Conservation (phyloP, 2,888 invertebrate genomes). For the Anthophora plumipes region DNA sequence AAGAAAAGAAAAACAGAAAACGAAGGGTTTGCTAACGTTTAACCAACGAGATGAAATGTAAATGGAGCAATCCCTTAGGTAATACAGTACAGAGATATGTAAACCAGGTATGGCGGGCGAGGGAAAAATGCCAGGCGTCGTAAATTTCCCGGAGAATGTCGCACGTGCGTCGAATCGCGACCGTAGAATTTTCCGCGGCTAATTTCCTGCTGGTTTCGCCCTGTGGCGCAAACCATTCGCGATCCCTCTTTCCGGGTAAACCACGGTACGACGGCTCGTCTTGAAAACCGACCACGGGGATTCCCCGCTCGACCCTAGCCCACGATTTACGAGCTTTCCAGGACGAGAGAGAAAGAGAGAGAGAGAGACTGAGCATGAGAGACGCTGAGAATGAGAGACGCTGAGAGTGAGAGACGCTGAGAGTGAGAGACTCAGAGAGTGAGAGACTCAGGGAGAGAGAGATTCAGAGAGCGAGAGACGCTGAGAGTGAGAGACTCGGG, state of each 20-base stretch:
- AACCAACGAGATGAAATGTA: background rate
- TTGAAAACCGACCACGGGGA: constrained; percentile 23
- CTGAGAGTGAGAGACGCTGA: too few relatives aligned
- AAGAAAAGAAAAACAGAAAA: background rate
- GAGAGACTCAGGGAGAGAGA: too few relatives aligned
- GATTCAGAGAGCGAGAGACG: too few relatives aligned
- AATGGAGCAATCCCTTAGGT: background rate
- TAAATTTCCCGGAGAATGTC: constrained; percentile 38
- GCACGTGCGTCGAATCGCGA: constrained; percentile 53
- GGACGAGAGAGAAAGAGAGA: too few relatives aligned
- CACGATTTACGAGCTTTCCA: constrained; percentile 60
- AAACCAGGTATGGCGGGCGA: too few relatives aligned
- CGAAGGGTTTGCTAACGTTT: background rate
- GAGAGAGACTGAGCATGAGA: too few relatives aligned
- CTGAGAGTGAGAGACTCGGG: too few relatives aligned
- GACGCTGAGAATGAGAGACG: too few relatives aligned
- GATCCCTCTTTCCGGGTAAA: constrained; percentile 10
- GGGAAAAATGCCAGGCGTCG: constrained; percentile 17
- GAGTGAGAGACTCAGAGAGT: too few relatives aligned
- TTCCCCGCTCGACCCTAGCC: constrained; percentile 12
- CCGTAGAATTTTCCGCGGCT: constrained; percentile 48
- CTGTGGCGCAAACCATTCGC: constrained; percentile 35
- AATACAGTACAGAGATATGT: background rate
- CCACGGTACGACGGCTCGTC: background rate
- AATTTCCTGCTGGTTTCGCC: constrained; percentile 48